Conservation (phyloP, 2,797 vertebrate species). For the Phalloptychus januarius region DNA sequence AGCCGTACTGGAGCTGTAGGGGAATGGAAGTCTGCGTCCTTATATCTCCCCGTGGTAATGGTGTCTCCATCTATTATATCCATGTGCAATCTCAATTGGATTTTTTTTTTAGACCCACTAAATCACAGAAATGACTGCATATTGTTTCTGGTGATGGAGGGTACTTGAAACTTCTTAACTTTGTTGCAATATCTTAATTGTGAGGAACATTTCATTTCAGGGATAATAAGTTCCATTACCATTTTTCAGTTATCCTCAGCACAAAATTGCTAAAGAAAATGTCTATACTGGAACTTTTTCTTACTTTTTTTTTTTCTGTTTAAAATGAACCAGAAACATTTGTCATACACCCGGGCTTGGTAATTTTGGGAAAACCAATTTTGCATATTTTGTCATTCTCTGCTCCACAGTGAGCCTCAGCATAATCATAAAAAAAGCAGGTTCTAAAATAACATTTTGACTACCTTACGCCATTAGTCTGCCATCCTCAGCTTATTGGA, state of each 20-base stretch:
- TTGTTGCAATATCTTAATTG: constrained; percentile 36
- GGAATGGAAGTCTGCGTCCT: constrained; percentile 60
- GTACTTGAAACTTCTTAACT: constrained; percentile 55
- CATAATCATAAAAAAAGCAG: constrained; percentile 1
- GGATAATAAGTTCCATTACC: constrained; percentile 57
- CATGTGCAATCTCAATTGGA: constrained; percentile 73
- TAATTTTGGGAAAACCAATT: background rate
- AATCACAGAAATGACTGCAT: constrained; percentile 70
- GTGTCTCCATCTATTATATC: constrained; percentile 71
- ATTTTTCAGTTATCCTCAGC: constrained; percentile 45
- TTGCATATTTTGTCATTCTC: constrained; percentile 14
- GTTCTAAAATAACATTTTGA: constrained; percentile 17
- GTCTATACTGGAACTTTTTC: constrained; percentile 30
- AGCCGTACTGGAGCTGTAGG: constrained; percentile 64
- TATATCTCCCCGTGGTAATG: constrained; percentile 70
- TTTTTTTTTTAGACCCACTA: constrained; percentile 57
- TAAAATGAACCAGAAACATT: constrained; percentile 19
- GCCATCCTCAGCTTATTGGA: constrained; percentile 32
- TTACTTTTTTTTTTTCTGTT: constrained; percentile 24
- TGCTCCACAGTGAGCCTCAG: constrained; percentile 21
- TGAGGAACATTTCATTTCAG: constrained; percentile 49
- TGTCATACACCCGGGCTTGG: constrained; percentile 14
- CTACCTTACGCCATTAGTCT: constrained; percentile 41
- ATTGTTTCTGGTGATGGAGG: constrained; percentile 54
- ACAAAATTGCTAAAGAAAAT: constrained; percentile 44